Evolutionary conservation across 2,113 vertebrate species (phyloP).

Genomic region (Prietella phreatophila): DNA sequence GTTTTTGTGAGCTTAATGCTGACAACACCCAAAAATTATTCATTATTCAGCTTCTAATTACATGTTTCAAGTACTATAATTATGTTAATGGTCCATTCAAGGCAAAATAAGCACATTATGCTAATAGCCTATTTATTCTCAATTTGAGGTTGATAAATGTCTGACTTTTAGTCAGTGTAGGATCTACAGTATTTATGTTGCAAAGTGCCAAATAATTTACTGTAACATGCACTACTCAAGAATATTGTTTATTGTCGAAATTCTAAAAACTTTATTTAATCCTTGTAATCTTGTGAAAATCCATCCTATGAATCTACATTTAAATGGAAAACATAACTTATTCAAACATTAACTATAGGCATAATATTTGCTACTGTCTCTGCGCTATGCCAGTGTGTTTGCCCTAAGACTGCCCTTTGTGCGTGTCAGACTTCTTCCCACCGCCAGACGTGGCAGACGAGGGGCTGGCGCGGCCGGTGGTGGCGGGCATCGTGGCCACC

Average conservation of each 20-base stretch:
- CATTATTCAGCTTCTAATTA: conserved; percentile 39
- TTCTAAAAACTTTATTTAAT: not conserved
- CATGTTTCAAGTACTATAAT: conserved; percentile 22
- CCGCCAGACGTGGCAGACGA: conserved; percentile 92
- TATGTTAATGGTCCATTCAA: conserved; percentile 7
- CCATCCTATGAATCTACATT: not conserved
- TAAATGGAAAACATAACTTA: too few relatives aligned
- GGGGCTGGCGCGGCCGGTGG: conserved; percentile 89
- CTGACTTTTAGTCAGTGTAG: not conserved
- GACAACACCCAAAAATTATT: conserved; percentile 6
- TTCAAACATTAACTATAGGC: not conserved
- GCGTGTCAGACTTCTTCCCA: conserved; percentile 86
- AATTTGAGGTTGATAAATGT: conserved; percentile 5
- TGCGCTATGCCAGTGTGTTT: not conserved
- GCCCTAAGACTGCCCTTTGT: conserved; percentile 33
- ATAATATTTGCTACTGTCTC: not conserved
- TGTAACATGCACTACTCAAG: too few relatives aligned
- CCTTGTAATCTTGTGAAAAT: not conserved
- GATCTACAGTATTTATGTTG: not conserved
- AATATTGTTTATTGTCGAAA: not conserved
- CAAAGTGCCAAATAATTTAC: not conserved
- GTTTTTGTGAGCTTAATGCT: not conserved
- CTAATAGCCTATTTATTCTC: conserved; percentile 14
- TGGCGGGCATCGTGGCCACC: conserved; percentile 97
- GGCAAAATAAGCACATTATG: not conserved